These are phyloP conservation scores for Noctua janthe DNA, from an alignment of 2,888 invertebrate genomes.

Conservation along the genomic window DNA sequence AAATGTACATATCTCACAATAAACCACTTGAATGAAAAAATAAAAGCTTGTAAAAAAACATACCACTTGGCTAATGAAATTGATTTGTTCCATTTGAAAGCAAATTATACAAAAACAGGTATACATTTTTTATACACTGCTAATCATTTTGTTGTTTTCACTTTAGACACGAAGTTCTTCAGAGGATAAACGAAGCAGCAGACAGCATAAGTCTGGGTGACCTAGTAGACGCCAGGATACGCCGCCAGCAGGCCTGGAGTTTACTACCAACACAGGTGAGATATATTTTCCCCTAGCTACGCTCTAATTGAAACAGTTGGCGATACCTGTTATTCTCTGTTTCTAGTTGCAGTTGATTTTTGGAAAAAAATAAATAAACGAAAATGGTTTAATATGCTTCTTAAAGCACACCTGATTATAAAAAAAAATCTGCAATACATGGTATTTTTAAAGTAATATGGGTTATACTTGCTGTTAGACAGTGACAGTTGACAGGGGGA, in stretches of 20 bases:
- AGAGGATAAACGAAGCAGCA: slow-evolving; percentile 94
- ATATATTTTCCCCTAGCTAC: neutral
- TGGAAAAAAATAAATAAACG: neutral
- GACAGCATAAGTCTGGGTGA: slow-evolving; percentile 97
- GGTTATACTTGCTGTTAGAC: too few species aligned
- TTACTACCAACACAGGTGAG: slow-evolving; percentile 93
- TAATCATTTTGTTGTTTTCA: neutral
- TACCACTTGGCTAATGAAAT: too few species aligned
- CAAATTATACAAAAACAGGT: too few species aligned
- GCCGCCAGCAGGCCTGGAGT: slow-evolving; percentile 95
- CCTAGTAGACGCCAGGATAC: slow-evolving; percentile 94
- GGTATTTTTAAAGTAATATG: too few species aligned
- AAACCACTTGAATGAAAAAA: neutral
- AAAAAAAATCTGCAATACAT: too few species aligned
- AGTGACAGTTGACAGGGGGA: too few species aligned
- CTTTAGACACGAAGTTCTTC: slow-evolving; percentile 90
- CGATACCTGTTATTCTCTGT: neutral
- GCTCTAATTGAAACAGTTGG: neutral
- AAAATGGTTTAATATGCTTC: too few species aligned
- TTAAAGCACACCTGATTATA: too few species aligned
- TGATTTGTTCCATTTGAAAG: too few species aligned
- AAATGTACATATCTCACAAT: neutral
- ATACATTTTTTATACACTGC: neutral
- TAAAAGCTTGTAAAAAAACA: too few species aligned
- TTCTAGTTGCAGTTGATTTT: neutral